A percentile compares a stretch with the other conserved stretches of the same genome.
Evolutionary conservation across 2,888 invertebrate species (phyloP).

Genomic region (Saturnia pavonia): DNA sequence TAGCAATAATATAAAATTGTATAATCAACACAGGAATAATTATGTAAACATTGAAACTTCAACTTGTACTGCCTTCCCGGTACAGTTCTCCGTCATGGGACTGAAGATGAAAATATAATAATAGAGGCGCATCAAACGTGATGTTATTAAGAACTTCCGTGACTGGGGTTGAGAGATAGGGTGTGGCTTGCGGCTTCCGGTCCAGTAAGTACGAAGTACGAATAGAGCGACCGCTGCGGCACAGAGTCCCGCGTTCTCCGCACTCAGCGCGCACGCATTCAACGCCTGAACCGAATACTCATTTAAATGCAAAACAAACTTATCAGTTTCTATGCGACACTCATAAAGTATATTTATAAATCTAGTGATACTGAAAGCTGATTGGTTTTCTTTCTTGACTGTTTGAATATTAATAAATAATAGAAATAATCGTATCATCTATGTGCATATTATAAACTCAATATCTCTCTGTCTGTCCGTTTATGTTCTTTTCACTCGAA

Average conservation of each 20-base stretch:
- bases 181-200: slow-evolving; percentile 24
- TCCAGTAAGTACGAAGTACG: slow-evolving; percentile 16
- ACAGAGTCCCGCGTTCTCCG: slow-evolving; percentile 16
- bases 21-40: background rate
- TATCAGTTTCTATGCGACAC: slow-evolving; percentile 54
- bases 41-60: slow-evolving; percentile 33
- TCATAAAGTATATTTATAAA: slow-evolving; percentile 51
- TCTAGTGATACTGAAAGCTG: slow-evolving; percentile 40
- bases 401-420: slow-evolving; percentile 38
- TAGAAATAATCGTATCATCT: background rate
- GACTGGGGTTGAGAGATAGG: slow-evolving; percentile 63
- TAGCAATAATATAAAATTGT: background rate
- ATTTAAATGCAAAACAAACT: slow-evolving; percentile 75
- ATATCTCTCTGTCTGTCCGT: too few species aligned
- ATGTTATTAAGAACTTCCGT: slow-evolving; percentile 79
- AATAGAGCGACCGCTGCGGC: slow-evolving; percentile 20
- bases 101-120: slow-evolving; percentile 80
- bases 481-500: too few species aligned
- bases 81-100: slow-evolving; percentile 71
- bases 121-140: slow-evolving; percentile 82
- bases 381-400: slow-evolving; percentile 33
- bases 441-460: too few species aligned
- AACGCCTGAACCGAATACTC: slow-evolving; percentile 69
- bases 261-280: slow-evolving; percentile 61
- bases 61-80: slow-evolving; percentile 45